Conservation (phyloP, 2,113 vertebrate species). For the Triplophysa tibetana region DNA sequence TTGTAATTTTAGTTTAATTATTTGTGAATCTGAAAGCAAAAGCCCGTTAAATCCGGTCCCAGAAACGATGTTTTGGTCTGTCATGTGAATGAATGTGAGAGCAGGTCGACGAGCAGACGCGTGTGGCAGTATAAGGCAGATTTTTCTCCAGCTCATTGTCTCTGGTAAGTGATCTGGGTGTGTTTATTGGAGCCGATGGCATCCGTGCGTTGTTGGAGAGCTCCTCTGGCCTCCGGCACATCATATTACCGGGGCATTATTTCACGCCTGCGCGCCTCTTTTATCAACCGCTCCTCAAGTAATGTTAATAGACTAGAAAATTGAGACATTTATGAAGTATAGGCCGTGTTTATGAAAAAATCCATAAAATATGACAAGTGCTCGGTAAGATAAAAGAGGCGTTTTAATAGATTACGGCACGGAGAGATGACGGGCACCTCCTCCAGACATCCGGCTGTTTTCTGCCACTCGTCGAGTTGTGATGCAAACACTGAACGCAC, state of each 20-base stretch:
- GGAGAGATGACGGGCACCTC: slow-evolving; percentile 84
- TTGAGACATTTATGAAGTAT: slow-evolving; percentile 99
- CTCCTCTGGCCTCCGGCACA: slow-evolving; percentile 92
- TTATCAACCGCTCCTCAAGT: slow-evolving; percentile 97
- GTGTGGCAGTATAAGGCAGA: no score
- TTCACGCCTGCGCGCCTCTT: slow-evolving; percentile 94
- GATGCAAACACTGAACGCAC: slow-evolving; percentile 89
- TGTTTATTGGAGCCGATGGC: slow-evolving; percentile 91
- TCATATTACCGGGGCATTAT: slow-evolving; percentile 95
- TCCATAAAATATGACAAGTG: slow-evolving; percentile 96
- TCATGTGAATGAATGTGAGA: no score
- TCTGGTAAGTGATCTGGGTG: slow-evolving; percentile 82
- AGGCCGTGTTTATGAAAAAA: slow-evolving; percentile 98
- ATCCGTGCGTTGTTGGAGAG: slow-evolving; percentile 87
- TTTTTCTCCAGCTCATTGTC: no score
- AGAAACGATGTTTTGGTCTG: no score
- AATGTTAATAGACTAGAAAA: slow-evolving; percentile 99
- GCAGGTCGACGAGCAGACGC: no score
- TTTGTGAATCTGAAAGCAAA: no score
- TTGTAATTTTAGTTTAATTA: no score
- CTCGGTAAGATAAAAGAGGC: slow-evolving; percentile 95
- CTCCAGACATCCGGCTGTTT: slow-evolving; percentile 88
- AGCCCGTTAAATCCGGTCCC: no score
- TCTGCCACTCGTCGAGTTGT: slow-evolving; percentile 91
- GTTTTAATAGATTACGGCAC: slow-evolving; percentile 97